Conservation (phyloP, 1,140 invertebrate species). For the Epicauta chinensis region DNA sequence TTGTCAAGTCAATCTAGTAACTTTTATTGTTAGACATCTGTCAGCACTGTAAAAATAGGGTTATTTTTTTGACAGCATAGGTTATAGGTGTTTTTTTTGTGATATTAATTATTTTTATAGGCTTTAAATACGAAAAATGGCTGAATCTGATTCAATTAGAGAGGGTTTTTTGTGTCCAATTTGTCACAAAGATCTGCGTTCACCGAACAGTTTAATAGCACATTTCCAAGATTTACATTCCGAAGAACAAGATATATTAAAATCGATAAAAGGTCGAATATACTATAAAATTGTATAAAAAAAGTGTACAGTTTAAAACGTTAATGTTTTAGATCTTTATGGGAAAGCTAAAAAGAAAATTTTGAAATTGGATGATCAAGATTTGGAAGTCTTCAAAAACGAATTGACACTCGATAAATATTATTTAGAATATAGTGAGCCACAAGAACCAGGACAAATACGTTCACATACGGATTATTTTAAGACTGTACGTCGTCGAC, state of each 20-base stretch:
- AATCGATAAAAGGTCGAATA: slow-evolving; percentile 75
- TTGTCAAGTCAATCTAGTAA: too few species aligned
- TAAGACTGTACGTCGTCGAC: slow-evolving; percentile 55
- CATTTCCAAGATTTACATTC: slow-evolving; percentile 87
- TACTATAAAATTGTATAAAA: neutral
- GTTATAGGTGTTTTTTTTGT: neutral
- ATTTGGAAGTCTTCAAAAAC: slow-evolving; percentile 50
- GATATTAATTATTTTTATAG: neutral
- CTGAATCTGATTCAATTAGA: slow-evolving; percentile 22
- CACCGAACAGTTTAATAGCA: slow-evolving; percentile 69
- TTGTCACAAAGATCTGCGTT: slow-evolving; percentile 82
- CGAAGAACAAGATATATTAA: slow-evolving; percentile 84
- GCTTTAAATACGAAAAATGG: slow-evolving; percentile 13
- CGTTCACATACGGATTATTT: slow-evolving; percentile 72
- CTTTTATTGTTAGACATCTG: too few species aligned
- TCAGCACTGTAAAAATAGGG: too few species aligned
- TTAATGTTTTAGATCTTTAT: slow-evolving; percentile 62
- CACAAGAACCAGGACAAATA: slow-evolving; percentile 59
- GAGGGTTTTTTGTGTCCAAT: slow-evolving; percentile 93
- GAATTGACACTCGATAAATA: slow-evolving; percentile 38
- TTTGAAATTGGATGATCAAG: slow-evolving; percentile 67
- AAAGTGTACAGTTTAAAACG: neutral
- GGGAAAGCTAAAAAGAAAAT: slow-evolving; percentile 87
- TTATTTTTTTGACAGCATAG: too few species aligned
- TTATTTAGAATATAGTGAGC: slow-evolving; percentile 44